Evolutionary conservation across 2,113 vertebrate species (phyloP).

Genomic region (Pituophis catenifer): DNA sequence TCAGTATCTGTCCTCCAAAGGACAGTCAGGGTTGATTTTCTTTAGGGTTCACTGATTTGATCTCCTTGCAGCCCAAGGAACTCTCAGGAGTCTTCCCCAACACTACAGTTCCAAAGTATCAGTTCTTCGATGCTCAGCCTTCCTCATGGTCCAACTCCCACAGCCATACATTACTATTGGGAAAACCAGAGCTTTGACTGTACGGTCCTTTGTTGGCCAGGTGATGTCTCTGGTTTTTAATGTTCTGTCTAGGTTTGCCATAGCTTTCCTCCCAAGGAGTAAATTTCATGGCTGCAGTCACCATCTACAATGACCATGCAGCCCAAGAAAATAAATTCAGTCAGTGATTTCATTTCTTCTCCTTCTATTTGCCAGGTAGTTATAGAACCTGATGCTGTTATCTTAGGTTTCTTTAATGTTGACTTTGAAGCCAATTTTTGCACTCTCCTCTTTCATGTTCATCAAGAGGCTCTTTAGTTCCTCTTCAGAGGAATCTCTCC

Average conservation of each 20-base stretch:
- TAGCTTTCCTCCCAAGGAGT: neutral
- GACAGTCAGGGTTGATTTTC: neutral
- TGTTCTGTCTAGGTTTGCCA: neutral
- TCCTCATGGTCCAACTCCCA: neutral
- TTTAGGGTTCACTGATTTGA: neutral
- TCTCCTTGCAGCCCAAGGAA: neutral
- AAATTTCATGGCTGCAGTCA: neutral
- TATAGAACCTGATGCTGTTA: neutral
- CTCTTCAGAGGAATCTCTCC: neutral
- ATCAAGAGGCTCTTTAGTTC: neutral
- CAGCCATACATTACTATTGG: neutral
- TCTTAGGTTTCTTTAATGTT: neutral
- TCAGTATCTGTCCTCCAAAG: neutral
- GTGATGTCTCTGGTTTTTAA: neutral
- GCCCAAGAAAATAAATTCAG: neutral
- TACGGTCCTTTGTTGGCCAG: neutral
- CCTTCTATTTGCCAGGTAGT: neutral
- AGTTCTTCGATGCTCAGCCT: neutral
- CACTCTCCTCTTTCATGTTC: neutral
- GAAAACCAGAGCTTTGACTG: neutral
- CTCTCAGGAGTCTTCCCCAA: neutral
- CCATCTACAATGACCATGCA: neutral
- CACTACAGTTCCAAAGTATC: neutral
- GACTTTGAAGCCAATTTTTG: neutral
- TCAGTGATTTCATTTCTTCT: neutral